A percentile compares a stretch with the other conserved stretches of the same genome.
Conservation (phyloP, 2,888 invertebrate genomes). For the Acholoe squamosa region DNA sequence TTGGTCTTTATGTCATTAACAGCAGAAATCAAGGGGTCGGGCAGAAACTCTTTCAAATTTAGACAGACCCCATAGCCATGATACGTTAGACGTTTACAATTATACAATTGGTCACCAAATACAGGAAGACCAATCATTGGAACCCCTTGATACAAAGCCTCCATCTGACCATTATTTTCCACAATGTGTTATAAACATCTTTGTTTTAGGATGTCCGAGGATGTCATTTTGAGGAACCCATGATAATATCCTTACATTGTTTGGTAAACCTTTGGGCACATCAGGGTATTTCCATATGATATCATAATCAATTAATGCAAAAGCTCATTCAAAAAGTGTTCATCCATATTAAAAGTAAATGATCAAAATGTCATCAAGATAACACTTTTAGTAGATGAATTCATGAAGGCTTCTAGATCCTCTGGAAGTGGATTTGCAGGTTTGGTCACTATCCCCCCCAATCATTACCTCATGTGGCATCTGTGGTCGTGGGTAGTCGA, state of each 20-base stretch:
- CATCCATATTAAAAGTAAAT: background rate
- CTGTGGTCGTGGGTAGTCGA: conserved; percentile 66
- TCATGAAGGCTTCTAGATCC: conserved; percentile 63
- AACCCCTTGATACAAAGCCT: conserved; percentile 73
- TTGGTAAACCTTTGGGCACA: conserved; percentile 3
- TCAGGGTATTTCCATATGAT: conserved; percentile 19
- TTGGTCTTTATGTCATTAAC: conserved; percentile 69
- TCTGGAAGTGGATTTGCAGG: conserved; percentile 63
- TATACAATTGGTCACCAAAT: conserved; percentile 71
- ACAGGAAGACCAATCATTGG: conserved; percentile 74
- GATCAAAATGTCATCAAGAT: conserved; percentile 65
- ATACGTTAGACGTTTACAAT: conserved; percentile 67
- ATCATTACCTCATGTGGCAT: conserved; percentile 67
- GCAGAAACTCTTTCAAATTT: background rate
- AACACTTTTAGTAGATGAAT: conserved; percentile 47
- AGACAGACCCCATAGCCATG: conserved; percentile 66
- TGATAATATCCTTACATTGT: conserved; percentile 42
- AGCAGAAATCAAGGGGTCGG: conserved; percentile 64
- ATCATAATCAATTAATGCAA: background rate
- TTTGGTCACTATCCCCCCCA: conserved; percentile 63
- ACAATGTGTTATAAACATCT: too few relatives aligned
- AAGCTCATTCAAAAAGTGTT: background rate
- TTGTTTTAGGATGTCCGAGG: too few relatives aligned
- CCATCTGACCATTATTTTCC: conserved; percentile 73
- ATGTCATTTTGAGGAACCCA: conserved; percentile 65